These are phyloP conservation scores for Pantherophis vulpinus DNA, from an alignment of 2,797 vertebrate species.

Conservation along the genomic window DNA sequence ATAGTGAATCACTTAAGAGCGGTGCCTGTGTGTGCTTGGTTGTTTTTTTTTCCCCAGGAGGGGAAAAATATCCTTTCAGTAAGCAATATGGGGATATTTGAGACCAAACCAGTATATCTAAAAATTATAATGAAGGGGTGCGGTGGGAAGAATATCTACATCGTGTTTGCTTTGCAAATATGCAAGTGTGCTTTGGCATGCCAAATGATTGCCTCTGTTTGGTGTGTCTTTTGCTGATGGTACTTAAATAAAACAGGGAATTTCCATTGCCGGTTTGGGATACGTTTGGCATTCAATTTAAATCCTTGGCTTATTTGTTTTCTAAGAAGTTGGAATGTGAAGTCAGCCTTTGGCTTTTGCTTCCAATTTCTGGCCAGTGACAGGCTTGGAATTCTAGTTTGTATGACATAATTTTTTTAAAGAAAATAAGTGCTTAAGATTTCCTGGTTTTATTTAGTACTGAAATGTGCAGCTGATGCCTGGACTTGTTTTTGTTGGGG, in stretches of 20 bases:
- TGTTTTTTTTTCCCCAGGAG: neutral
- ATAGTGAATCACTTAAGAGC: neutral
- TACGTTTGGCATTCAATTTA: neutral
- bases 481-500: neutral
- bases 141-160: neutral
- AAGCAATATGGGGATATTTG: neutral
- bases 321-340: neutral
- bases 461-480: neutral
- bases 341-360: neutral
- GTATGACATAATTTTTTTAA: neutral
- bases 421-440: neutral
- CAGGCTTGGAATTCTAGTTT: neutral
- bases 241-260: neutral
- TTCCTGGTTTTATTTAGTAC: neutral
- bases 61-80: neutral
- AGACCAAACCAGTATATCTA: neutral
- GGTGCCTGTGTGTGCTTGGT: neutral
- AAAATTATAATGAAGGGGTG: neutral
- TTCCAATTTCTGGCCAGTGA: neutral
- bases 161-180: neutral
- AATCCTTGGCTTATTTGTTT: neutral
- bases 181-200: neutral
- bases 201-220: neutral
- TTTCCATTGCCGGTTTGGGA: neutral
- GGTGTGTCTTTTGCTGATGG: neutral